A percentile compares a stretch with the other conserved stretches of the same genome.
Evolutionary conservation across 64 coral and sea anemone species (phyloP).

Genomic region (Astreopora myriophthalma): DNA sequence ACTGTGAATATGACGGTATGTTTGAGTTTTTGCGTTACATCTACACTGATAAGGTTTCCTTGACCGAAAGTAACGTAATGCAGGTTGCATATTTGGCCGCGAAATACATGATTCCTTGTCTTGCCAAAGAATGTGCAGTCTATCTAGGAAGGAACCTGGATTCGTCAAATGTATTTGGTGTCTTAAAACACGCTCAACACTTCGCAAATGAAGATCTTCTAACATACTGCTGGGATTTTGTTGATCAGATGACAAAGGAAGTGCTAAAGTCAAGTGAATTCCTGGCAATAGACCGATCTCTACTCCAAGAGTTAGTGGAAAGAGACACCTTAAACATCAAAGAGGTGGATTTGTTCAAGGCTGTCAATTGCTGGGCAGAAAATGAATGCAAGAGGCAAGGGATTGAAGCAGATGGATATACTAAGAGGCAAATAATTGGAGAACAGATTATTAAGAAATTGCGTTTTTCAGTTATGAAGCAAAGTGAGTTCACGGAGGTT

Average conservation of each 20-base stretch:
- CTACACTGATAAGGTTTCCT: conserved; percentile 56
- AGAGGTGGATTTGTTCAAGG: conserved; percentile 58
- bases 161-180: conserved; percentile 39
- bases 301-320: conserved; percentile 30
- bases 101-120: conserved; percentile 72
- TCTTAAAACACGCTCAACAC: conserved; percentile 46
- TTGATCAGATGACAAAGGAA: conserved; percentile 21
- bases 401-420: not conserved
- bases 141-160: conserved; percentile 56
- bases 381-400: conserved; percentile 1
- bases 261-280: conserved; percentile 44
- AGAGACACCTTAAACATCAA: conserved; percentile 11
- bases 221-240: conserved; percentile 27
- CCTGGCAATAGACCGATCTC: not conserved
- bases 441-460: not conserved
- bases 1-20: conserved; percentile 76
- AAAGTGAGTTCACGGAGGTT: conserved; percentile 5
- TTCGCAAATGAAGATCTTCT: conserved; percentile 49
- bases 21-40: conserved; percentile 75
- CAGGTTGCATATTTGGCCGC: conserved; percentile 62
- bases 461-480: not conserved
- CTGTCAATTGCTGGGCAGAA: conserved; percentile 59
- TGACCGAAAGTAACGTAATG: conserved; percentile 26
- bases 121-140: conserved; percentile 44
- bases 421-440: not conserved